phyloP scores from a whole-genome alignment of 1,140 invertebrate genomes.

The Eumaeus atala region DNA sequence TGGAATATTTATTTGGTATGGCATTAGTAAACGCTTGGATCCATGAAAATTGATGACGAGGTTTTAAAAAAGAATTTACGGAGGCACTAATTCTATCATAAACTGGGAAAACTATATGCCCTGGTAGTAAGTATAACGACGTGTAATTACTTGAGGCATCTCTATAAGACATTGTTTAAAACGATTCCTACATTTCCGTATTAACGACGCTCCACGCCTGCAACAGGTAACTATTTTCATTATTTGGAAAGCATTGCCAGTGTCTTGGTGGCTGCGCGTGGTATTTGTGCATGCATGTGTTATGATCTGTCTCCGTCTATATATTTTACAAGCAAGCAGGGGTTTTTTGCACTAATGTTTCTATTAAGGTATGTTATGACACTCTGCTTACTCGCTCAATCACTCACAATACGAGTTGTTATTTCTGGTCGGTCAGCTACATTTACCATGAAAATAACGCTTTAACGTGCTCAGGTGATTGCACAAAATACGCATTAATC shows the following conservation, averaged over 20 bases:
- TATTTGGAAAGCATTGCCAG: constrained; percentile 12
- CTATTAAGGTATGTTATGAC: constrained; percentile 24
- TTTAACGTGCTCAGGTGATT: constrained; percentile 18
- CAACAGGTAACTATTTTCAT: constrained; percentile 20
- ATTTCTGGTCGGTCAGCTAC: constrained; percentile 20
- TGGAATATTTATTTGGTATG: constrained; percentile 24
- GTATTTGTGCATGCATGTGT: constrained; percentile 20
- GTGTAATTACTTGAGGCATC: constrained; percentile 19
- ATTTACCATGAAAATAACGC: constrained; percentile 21
- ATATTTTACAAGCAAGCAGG: constrained; percentile 17
- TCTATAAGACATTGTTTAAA: constrained; percentile 21
- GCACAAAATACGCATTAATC: constrained; percentile 19
- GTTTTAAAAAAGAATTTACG: constrained; percentile 24
- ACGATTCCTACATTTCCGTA: constrained; percentile 20
- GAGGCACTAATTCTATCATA: constrained; percentile 20
- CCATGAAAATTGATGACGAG: constrained; percentile 19
- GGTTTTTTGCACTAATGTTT: constrained; percentile 21
- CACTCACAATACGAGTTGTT: constrained; percentile 16
- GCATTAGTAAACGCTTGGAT: constrained; percentile 23
- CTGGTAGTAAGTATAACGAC: constrained; percentile 16
- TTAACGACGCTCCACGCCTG: constrained; percentile 21
- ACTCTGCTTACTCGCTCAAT: constrained; percentile 18
- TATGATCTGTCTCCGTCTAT: constrained; percentile 21
- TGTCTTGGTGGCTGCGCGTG: constrained; percentile 20
- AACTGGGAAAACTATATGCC: constrained; percentile 17